These are phyloP conservation scores for Clistopyga incitator DNA, from an alignment of 2,888 invertebrate species.

Conservation along the genomic window DNA sequence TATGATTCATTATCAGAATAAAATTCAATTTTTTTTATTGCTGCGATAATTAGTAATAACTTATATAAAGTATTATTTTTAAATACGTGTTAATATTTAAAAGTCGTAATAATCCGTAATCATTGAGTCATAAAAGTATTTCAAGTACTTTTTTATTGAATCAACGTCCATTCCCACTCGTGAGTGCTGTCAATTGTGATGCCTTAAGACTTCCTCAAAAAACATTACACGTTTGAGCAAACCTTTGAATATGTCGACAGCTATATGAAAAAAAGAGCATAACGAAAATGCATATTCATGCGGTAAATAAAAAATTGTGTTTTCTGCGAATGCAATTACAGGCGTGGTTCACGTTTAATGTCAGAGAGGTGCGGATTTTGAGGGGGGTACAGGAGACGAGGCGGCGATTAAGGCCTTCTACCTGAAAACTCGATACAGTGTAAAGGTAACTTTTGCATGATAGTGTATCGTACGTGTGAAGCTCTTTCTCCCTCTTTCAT, in stretches of 20 bases:
- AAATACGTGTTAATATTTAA: too few relatives aligned
- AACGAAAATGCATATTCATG: slow-evolving; percentile 15
- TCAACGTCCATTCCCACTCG: not conserved
- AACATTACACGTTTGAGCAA: not conserved
- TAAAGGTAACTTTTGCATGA: slow-evolving; percentile 8
- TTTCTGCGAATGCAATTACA: slow-evolving; percentile 55
- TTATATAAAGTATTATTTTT: too few relatives aligned
- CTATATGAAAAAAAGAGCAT: not conserved
- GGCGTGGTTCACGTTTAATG: slow-evolving; percentile 46
- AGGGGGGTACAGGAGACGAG: slow-evolving; percentile 17
- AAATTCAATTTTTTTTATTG: too few relatives aligned
- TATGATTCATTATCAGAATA: too few relatives aligned
- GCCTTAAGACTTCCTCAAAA: not conserved
- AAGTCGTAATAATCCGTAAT: too few relatives aligned
- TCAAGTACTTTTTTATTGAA: too few relatives aligned
- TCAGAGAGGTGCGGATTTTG: slow-evolving; percentile 20
- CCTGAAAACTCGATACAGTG: slow-evolving; percentile 41
- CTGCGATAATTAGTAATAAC: too few relatives aligned
- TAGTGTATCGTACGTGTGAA: slow-evolving; percentile 25
- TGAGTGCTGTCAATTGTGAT: not conserved
- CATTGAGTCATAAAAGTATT: too few relatives aligned
- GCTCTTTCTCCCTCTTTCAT: slow-evolving; percentile 23
- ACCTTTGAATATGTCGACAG: not conserved
- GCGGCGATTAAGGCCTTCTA: slow-evolving; percentile 56
- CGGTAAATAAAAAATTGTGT: slow-evolving; percentile 49